Evolutionary conservation across 2,888 invertebrate species (phyloP), one percentile per base, ranked within the genome.

Genomic region (Rhingia rostrata): DNA sequence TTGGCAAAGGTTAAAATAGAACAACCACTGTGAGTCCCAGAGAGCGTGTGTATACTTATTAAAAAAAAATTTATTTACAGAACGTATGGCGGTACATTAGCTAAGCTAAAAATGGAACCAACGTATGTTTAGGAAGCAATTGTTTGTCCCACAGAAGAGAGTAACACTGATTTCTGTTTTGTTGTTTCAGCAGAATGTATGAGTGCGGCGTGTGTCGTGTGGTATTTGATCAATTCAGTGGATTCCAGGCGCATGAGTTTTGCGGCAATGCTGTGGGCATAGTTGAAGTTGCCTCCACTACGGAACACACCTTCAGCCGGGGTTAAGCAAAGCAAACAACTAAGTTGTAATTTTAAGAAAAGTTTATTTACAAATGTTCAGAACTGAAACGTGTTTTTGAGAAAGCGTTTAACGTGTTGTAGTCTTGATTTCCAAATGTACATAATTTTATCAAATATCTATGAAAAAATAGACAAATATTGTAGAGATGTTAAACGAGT

Each of bases 151-250:
- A 63, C 82, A 86, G 54, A 1, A 35, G 33, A 33, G 9, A n/a
- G 12, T 45, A n/a, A 58, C 35, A 33, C 66, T 56, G 6, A 37
- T 33, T 61, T 63, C 14, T 49, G 49, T 67, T 54, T 56, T 58
- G 14, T 61, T 41, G 22, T 87, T 87, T 80, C 54, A 91, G 89
- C 47, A 89, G 47, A 35, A 58, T 88, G 74, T 91, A 90, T 70
- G 91, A 91, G 81, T 91, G 91, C 79, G 90, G 90, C 66, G 87
- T 90, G 35, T 91, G 90, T 77, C 89, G 90, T 54, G 88, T 89
- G 49, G 89, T 90, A 53, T 91, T 91, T 45, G 90, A 90, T 75
- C 90, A 90, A 74, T 90, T 91, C 75, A 88, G 88, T 45, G 90
- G 90, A 72, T 91, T 91, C 75, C 91, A 91, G 86, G 88, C 90